These are phyloP conservation scores for Channallabes apus DNA, from an alignment of 2,797 vertebrate genomes.

Conservation along the genomic window DNA sequence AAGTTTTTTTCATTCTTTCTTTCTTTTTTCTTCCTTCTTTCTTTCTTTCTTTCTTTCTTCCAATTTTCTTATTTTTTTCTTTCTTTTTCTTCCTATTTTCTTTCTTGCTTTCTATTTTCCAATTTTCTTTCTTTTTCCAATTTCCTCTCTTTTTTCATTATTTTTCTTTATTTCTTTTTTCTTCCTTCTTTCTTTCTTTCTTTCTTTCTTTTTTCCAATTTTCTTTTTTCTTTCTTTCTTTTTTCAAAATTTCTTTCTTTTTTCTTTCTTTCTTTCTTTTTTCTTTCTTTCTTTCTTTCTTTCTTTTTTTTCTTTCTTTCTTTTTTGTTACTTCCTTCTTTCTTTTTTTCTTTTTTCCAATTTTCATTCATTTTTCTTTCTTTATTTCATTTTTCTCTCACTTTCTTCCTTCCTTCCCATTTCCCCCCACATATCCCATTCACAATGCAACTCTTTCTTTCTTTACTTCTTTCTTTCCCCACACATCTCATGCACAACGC, in stretches of 20 bases:
- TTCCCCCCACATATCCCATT: background rate
- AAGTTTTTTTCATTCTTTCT: too few relatives aligned
- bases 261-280: background rate
- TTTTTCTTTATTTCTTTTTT: background rate
- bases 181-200: background rate
- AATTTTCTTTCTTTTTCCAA: too few relatives aligned
- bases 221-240: background rate
- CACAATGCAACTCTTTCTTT: background rate
- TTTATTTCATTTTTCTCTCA: too few relatives aligned
- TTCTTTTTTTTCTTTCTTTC: background rate
- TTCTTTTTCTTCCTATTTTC: too few relatives aligned
- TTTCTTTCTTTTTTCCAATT: too few relatives aligned
- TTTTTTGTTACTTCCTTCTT: background rate
- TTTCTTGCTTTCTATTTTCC: background rate
- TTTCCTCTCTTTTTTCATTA: too few relatives aligned
- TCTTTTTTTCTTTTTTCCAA: accelerated
- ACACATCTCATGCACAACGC: too few relatives aligned
- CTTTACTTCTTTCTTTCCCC: background rate
- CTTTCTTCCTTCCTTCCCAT: background rate
- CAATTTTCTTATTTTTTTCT: too few relatives aligned
- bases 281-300: too few relatives aligned
- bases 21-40: background rate
- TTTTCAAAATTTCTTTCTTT: too few relatives aligned
- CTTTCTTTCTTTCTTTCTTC: background rate
- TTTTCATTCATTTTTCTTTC: too few relatives aligned